Conservation (phyloP, 2,888 invertebrate species). For the Ophion ventricosus region DNA sequence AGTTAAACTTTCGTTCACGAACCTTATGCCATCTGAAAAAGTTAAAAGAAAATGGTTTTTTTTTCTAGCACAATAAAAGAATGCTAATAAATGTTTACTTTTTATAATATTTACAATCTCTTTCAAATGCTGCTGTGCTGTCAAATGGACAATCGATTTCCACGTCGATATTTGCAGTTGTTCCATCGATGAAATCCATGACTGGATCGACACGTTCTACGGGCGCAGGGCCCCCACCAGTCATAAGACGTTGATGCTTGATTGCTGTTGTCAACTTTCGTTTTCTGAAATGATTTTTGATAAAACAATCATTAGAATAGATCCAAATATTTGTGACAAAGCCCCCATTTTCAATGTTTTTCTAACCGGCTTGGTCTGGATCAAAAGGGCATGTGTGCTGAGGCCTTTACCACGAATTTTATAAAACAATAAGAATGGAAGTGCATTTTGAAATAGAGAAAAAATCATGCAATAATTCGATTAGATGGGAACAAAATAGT, state of each 20-base stretch:
- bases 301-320: too few species aligned
- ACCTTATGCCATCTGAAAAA: slow-evolving; percentile 33
- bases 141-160: slow-evolving; percentile 35
- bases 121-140: slow-evolving; percentile 38
- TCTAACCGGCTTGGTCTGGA: too few species aligned
- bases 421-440: too few species aligned
- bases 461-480: too few species aligned
- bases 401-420: too few species aligned
- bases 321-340: too few species aligned
- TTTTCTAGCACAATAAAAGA: too few species aligned
- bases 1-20: slow-evolving; percentile 1
- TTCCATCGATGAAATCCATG: slow-evolving; percentile 40
- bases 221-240: slow-evolving; percentile 9
- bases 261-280: slow-evolving; percentile 24
- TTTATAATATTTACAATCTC: slow-evolving; percentile 31
- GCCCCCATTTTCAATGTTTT: too few species aligned
- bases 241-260: slow-evolving; percentile 13
- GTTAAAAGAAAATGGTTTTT: slow-evolving; percentile 15
- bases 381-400: too few species aligned
- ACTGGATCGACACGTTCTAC: slow-evolving; percentile 7
- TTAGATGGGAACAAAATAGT: too few species aligned
- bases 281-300: too few species aligned
- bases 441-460: too few species aligned
- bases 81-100: slow-evolving; percentile 11
- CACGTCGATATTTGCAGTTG: slow-evolving; percentile 28